These are phyloP conservation scores for Phalera bucephala DNA, from an alignment of 2,888 invertebrate species.

Conservation along the genomic window DNA sequence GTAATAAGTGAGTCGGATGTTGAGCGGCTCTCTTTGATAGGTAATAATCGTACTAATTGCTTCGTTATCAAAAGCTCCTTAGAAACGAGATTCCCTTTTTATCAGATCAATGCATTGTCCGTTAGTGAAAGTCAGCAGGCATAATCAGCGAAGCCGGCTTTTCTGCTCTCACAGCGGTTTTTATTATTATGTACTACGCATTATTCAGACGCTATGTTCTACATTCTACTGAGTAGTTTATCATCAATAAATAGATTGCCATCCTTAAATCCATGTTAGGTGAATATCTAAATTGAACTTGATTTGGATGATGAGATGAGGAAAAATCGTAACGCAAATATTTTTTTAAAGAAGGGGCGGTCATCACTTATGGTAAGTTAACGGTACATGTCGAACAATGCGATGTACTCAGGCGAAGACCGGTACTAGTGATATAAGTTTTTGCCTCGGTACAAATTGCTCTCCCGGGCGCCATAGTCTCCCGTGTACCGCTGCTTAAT, in stretches of 20 bases:
- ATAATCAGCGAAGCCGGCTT: conserved; percentile 17
- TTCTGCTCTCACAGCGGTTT: conserved; percentile 16
- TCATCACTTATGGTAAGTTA: too few species aligned
- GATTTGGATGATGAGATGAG: too few species aligned
- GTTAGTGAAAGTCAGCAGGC: conserved; percentile 25
- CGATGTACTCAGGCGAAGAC: conserved; percentile 29
- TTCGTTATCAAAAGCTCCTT: conserved; percentile 64
- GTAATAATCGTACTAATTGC: conserved; percentile 67
- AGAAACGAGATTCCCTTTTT: conserved; percentile 48
- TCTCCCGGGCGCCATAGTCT: conserved; percentile 49
- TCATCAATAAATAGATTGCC: too few species aligned
- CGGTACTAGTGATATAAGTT: conserved; percentile 46
- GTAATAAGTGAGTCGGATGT: conserved; percentile 34
- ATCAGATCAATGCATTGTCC: conserved; percentile 26
- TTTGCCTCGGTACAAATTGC: conserved; percentile 58
- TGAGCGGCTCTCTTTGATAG: conserved; percentile 48
- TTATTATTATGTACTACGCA: too few species aligned
- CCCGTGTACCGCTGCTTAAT: conserved; percentile 46
- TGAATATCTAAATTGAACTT: too few species aligned
- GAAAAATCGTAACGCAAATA: too few species aligned
- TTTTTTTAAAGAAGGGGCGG: too few species aligned
- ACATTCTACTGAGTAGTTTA: too few species aligned
- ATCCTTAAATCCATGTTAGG: too few species aligned
- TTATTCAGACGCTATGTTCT: too few species aligned
- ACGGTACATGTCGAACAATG: conserved; percentile 30